Conservation (phyloP, 2,797 vertebrate genomes). For the Sarcoramphus papa region DNA sequence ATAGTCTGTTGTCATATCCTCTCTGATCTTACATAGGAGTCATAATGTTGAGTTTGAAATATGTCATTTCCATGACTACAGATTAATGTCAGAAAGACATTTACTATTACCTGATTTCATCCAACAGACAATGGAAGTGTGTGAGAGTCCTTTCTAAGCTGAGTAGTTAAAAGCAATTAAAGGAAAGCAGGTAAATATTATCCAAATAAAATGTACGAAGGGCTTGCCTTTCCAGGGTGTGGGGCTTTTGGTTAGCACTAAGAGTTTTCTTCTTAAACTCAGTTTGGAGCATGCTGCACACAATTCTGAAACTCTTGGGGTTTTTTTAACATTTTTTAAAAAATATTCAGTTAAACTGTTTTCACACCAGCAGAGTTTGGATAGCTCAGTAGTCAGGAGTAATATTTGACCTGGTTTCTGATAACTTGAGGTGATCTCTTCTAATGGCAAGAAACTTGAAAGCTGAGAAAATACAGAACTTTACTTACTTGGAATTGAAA, state of each 20-base stretch:
- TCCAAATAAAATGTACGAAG: background rate
- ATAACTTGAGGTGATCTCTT: background rate
- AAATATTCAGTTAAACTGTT: background rate
- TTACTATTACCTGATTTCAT: background rate
- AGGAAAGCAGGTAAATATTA: background rate
- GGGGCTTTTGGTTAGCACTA: background rate
- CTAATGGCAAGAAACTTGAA: background rate
- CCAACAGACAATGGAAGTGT: background rate
- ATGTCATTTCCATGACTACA: background rate
- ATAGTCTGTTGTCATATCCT: background rate
- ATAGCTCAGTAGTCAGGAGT: background rate
- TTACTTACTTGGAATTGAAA: background rate
- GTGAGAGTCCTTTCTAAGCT: background rate
- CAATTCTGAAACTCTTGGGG: background rate
- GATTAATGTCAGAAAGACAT: background rate
- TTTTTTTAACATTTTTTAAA: too few species aligned
- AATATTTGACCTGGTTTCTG: background rate
- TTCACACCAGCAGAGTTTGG: background rate
- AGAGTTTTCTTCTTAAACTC: background rate
- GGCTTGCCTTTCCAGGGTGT: background rate
- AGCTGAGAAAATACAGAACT: background rate
- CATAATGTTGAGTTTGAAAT: slow-evolving; percentile 18
- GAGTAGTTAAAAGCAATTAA: background rate
- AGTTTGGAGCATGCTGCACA: background rate
- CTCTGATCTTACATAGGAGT: slow-evolving; percentile 3